Evolutionary conservation across 2,888 invertebrate species (phyloP).

Genomic region (Tanypteryx hageni): DNA sequence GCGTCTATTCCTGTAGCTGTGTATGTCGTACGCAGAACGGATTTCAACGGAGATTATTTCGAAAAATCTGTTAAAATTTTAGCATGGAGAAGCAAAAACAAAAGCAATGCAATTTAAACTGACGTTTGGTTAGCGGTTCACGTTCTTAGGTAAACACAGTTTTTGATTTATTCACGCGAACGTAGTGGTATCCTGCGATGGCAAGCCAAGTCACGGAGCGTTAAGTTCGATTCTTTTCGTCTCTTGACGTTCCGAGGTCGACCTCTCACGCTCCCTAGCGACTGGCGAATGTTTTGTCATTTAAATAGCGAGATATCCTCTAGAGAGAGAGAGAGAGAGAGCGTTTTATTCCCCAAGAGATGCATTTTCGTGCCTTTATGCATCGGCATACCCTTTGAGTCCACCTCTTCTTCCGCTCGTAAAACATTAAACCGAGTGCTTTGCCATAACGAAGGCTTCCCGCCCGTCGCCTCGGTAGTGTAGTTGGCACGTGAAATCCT

Average conservation of each 20-base stretch:
- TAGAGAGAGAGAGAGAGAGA: background rate
- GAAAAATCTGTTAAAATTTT: too few relatives aligned
- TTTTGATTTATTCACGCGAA: too few relatives aligned
- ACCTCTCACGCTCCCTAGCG: background rate
- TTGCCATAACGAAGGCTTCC: conserved; percentile 57
- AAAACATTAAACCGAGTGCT: conserved; percentile 53
- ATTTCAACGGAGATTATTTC: too few relatives aligned
- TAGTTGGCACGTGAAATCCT: conserved; percentile 64
- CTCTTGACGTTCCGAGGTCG: background rate
- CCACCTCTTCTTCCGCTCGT: conserved; percentile 46
- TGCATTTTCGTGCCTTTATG: conserved; percentile 28
- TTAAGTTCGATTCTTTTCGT: background rate
- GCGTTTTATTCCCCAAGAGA: conserved; percentile 17
- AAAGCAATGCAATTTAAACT: too few relatives aligned
- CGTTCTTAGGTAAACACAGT: too few relatives aligned
- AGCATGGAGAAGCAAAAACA: too few relatives aligned
- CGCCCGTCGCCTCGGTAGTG: conserved; percentile 40
- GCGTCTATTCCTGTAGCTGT: too few relatives aligned
- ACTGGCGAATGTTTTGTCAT: conserved; percentile 15
- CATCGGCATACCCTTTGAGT: conserved; percentile 30
- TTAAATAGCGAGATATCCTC: conserved; percentile 20
- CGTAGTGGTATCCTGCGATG: too few relatives aligned
- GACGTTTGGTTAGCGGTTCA: too few relatives aligned
- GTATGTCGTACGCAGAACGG: too few relatives aligned
- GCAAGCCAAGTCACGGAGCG: background rate